Conservation (phyloP, 2,113 vertebrate genomes). For the Forbesichthys papilliferus region DNA sequence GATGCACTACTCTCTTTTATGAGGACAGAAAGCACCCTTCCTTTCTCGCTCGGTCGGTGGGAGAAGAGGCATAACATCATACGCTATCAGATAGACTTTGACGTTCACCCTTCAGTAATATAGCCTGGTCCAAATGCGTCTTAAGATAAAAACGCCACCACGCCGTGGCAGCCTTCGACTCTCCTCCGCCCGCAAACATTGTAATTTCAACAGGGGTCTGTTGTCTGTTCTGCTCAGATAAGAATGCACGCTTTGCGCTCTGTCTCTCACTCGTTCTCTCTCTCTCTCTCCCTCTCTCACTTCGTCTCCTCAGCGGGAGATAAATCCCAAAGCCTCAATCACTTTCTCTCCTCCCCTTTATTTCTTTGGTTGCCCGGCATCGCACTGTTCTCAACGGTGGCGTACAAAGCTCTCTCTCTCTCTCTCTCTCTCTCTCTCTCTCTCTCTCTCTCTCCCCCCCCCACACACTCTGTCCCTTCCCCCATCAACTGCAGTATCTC, state of each 20-base stretch:
- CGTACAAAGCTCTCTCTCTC: background rate
- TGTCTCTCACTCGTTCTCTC: background rate
- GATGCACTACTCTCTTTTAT: too few species aligned
- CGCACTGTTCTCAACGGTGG: slow-evolving; percentile 14
- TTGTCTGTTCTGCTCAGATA: slow-evolving; percentile 54
- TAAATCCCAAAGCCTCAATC: slow-evolving; percentile 52
- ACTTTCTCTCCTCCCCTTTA: slow-evolving; percentile 35
- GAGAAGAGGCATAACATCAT: background rate
- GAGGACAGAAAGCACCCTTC: too few species aligned
- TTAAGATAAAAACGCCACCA: background rate
- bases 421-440: slow-evolving; percentile 11
- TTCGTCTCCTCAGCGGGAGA: slow-evolving; percentile 20
- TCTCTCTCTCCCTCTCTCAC: background rate
- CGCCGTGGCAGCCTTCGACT: background rate
- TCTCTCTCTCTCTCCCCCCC: slow-evolving; percentile 8
- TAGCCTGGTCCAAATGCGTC: background rate
- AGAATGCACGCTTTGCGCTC: slow-evolving; percentile 29
- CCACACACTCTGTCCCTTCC: background rate
- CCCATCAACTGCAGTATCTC: background rate
- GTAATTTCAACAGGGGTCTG: slow-evolving; percentile 16
- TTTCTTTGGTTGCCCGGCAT: slow-evolving; percentile 49
- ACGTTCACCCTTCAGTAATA: background rate
- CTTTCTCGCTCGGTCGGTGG: too few species aligned
- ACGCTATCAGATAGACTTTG: background rate
- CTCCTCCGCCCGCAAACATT: background rate